A percentile compares a stretch with the other conserved stretches of the same genome.
Evolutionary conservation across 2,113 vertebrate species (phyloP).

Genomic region (Macroglossus sobrinus): DNA sequence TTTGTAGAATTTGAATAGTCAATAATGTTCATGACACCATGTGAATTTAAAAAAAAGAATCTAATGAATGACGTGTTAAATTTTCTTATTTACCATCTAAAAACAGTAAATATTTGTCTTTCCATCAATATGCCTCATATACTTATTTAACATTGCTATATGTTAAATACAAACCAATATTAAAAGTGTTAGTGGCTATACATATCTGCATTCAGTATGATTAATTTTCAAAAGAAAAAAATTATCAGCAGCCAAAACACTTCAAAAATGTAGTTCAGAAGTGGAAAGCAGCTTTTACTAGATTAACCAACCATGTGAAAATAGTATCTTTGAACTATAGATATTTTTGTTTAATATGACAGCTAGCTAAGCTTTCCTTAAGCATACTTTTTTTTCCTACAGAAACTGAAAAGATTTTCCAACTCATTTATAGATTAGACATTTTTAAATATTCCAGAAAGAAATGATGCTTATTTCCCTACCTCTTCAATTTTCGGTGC

Average conservation of each 20-base stretch:
- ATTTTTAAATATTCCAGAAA: slow-evolving; percentile 14
- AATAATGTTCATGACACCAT: not conserved
- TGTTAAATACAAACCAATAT: slow-evolving; percentile 53
- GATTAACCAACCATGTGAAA: slow-evolving; percentile 54
- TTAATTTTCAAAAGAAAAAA: slow-evolving; percentile 57
- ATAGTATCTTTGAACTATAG: slow-evolving; percentile 46
- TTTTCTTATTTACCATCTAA: not conserved
- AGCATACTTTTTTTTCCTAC: slow-evolving; percentile 12
- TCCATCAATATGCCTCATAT: not conserved
- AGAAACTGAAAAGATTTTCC: slow-evolving; percentile 33
- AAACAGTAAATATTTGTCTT: not conserved
- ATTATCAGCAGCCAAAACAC: slow-evolving; percentile 19
- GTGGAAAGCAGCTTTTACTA: slow-evolving; percentile 51
- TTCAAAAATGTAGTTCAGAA: slow-evolving; percentile 36
- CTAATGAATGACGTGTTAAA: not conserved
- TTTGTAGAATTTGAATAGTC: not conserved
- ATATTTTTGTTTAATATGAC: slow-evolving; percentile 57
- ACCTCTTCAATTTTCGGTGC: not conserved
- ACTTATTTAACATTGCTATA: slow-evolving; percentile 32
- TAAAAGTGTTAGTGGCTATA: slow-evolving; percentile 44
- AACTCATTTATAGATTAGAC: slow-evolving; percentile 39
- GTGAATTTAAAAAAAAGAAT: not conserved
- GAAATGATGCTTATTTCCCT: not conserved
- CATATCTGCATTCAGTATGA: not conserved
- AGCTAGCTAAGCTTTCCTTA: slow-evolving; percentile 51